A percentile compares a stretch with the other conserved stretches of the same genome.
Conservation (phyloP, 2,113 vertebrate genomes). For the Eurystomus gularis region DNA sequence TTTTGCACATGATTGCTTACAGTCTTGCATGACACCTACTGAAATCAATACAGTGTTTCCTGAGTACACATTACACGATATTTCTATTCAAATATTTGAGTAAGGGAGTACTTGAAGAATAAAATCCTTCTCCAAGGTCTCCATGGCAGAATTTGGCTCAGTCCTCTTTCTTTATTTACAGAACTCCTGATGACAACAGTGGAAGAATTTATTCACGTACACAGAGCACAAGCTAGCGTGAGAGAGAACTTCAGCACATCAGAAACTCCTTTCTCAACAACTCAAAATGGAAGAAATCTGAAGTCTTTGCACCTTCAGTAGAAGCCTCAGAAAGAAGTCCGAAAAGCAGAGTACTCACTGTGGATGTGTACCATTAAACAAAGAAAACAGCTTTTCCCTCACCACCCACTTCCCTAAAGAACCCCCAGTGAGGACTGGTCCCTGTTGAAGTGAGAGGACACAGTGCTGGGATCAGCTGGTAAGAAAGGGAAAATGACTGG, state of each 20-base stretch:
- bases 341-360: background rate
- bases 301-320: background rate
- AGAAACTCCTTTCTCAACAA: background rate
- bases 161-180: background rate
- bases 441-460: background rate
- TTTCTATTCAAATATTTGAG: slow-evolving; percentile 16
- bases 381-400: background rate
- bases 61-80: background rate
- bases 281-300: background rate
- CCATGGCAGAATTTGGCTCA: background rate
- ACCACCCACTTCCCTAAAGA: background rate
- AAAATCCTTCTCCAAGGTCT: background rate
- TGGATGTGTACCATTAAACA: background rate
- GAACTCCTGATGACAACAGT: background rate
- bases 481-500: background rate
- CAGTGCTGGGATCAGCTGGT: background rate
- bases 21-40: slow-evolving; percentile 4
- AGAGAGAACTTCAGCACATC: background rate
- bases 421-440: background rate
- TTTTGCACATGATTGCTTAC: background rate
- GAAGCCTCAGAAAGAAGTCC: background rate
- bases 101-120: background rate
- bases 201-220: background rate
- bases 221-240: background rate
- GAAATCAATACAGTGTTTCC: slow-evolving; percentile 27